A percentile compares a stretch with the other conserved stretches of the same genome.
phyloP scores from a whole-genome alignment of 2,113 vertebrate genomes.

The Athene noctua region DNA sequence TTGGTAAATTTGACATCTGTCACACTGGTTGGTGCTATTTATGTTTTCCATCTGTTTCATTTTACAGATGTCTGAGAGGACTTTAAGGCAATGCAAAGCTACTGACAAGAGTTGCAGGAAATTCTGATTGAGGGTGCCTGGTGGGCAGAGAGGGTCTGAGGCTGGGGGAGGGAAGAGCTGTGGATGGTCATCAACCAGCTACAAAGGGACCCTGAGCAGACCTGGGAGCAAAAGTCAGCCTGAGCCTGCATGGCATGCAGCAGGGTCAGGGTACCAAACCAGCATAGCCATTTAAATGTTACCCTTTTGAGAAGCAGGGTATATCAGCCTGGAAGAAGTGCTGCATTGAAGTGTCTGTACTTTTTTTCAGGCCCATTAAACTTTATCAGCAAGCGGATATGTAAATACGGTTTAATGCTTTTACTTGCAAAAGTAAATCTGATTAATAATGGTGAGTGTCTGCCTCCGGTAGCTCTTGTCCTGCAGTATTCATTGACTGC shows the following conservation, averaged over 20 bases:
- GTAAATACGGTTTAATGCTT: neutral
- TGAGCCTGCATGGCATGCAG: rapidly evolving
- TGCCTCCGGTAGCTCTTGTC: neutral
- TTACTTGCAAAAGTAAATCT: neutral
- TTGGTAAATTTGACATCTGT: neutral
- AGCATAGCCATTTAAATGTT: neutral
- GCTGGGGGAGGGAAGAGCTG: neutral
- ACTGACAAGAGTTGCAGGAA: neutral
- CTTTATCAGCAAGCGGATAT: neutral
- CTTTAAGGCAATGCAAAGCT: neutral
- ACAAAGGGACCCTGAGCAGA: neutral
- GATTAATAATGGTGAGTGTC: neutral
- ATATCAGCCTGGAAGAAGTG: neutral
- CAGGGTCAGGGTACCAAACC: neutral
- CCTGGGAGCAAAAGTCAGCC: neutral
- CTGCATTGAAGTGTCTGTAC: neutral
- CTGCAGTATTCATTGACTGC: neutral
- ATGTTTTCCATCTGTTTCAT: neutral
- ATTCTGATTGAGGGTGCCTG: neutral
- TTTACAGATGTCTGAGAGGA: neutral
- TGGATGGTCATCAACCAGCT: neutral
- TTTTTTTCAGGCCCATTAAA: neutral
- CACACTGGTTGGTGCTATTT: neutral
- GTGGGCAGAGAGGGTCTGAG: neutral
- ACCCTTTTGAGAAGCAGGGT: neutral